Percentiles rank a stretch among this genome's conserved stretches.
phyloP scores from a whole-genome alignment of 2,888 invertebrate species.

The Liodrosophila aerea region DNA sequence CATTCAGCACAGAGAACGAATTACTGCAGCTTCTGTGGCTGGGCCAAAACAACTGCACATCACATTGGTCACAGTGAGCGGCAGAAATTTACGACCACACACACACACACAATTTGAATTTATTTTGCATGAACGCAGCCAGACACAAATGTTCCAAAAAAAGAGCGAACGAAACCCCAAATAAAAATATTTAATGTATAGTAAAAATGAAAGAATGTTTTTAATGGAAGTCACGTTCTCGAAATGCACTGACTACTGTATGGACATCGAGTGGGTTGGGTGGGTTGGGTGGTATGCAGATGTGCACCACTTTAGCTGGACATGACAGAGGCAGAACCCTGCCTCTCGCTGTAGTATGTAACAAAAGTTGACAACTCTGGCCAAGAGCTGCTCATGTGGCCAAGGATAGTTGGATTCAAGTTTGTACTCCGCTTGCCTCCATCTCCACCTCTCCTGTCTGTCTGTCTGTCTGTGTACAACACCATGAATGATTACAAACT shows the following conservation, averaged over 20 bases:
- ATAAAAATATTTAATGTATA: slow-evolving; percentile 33
- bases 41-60: slow-evolving; percentile 20
- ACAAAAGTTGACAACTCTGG: slow-evolving; percentile 46
- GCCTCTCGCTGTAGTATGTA: slow-evolving; percentile 27
- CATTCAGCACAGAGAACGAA: not conserved
- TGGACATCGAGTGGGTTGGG: not conserved
- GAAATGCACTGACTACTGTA: slow-evolving; percentile 8
- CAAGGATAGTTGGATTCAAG: slow-evolving; percentile 4
- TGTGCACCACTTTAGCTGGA: slow-evolving; percentile 29
- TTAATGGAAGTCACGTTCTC: slow-evolving; percentile 49
- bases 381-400: slow-evolving; percentile 26
- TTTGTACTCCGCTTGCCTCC: slow-evolving; percentile 14
- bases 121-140: slow-evolving; percentile 28
- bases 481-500: slow-evolving; percentile 60
- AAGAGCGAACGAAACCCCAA: slow-evolving; percentile 25
- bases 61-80: slow-evolving; percentile 24
- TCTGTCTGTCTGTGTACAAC: slow-evolving; percentile 34
- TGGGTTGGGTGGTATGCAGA: not conserved
- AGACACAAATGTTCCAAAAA: slow-evolving; percentile 18
- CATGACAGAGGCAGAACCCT: slow-evolving; percentile 41
- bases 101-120: slow-evolving; percentile 32
- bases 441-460: slow-evolving; percentile 10
- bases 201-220: slow-evolving; percentile 38
- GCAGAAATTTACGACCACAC: slow-evolving; percentile 42
- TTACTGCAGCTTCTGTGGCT: no score